These are phyloP conservation scores for Cyanoderma ruficeps DNA, from an alignment of 2,113 vertebrate species.

Conservation along the genomic window DNA sequence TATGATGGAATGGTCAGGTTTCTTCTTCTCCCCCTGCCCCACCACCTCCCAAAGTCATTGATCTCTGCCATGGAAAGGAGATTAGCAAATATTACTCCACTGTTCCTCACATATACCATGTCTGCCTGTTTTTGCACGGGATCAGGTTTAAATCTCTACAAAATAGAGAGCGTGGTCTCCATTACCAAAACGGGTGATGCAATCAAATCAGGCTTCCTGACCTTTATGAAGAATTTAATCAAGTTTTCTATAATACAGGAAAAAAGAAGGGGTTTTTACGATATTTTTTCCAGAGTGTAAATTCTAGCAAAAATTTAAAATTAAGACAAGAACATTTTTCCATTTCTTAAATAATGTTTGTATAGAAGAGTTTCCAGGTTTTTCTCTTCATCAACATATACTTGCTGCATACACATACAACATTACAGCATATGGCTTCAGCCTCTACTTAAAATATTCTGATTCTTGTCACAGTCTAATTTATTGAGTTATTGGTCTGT, in stretches of 20 bases:
- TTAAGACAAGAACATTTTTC: not conserved
- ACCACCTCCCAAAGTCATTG: rapidly evolving
- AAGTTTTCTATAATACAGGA: not conserved
- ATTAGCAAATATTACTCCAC: not conserved
- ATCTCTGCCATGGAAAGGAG: not conserved
- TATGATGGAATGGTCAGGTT: not conserved
- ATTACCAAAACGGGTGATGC: not conserved
- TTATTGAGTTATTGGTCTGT: not conserved
- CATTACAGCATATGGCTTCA: not conserved
- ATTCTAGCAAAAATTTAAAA: not conserved
- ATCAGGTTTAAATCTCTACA: not conserved
- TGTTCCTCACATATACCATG: not conserved
- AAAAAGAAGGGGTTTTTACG: rapidly evolving
- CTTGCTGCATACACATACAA: not conserved
- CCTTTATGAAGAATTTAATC: not conserved
- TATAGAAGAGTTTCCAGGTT: not conserved
- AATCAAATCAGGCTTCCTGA: not conserved
- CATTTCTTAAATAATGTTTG: not conserved
- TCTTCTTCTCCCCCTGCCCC: not conserved
- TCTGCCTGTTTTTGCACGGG: not conserved
- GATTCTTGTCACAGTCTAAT: not conserved
- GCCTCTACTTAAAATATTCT: not conserved
- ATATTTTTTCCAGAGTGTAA: not conserved
- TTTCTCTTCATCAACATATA: not conserved
- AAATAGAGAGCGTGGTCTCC: not conserved